Evolutionary conservation across 2,888 invertebrate species (phyloP), one percentile per base, ranked within the genome.

Genomic region (Adela reaumurella): DNA sequence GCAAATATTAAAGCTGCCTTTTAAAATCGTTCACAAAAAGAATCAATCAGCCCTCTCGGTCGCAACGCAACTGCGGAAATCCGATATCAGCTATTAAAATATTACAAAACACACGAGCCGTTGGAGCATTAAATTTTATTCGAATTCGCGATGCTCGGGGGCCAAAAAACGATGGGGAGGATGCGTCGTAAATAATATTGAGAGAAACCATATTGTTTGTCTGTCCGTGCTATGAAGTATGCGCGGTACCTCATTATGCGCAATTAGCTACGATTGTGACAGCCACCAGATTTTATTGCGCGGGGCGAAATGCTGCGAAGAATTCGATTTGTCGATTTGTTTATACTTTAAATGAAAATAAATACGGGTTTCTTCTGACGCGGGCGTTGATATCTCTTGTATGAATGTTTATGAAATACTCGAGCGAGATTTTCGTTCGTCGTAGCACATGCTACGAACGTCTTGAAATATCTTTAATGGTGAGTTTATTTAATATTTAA

Each of bases 221-320:
- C 70, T 69, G 65, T 63, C 35, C 8, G 35, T 35, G 35, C 35
- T 8, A 24, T 24, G 35, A 14, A 35, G 35, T 35, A 14, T 11
- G 35, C 35, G 35, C 35, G 35, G 3, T n/a, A 35, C 59, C 76
- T 77, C 77, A 78, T 78, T 78, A 78, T 76, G 76, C 74, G 76
- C 77, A 78, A 78, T 78, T 77, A 78, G 77, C 68, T 67, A 65
- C 73, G 69, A 77, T 77, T 78, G 78, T 77, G 74, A 72, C 74
- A 70, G 62, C 57, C 57, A 57, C 74, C 73, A 67, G 74, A 70
- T 70, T 73, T 63, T 55, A 58, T 62, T 67, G 57, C 53, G 51
- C 61, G 57, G 42, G 35, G 4, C 8, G 24, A 24, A 24, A 8
- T 24, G n/a, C n/a, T 8, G 24, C 24, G 24, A 24, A 24, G n/a